Evolutionary conservation across 2,797 vertebrate species (phyloP).

Genomic region (Myotis planiceps): DNA sequence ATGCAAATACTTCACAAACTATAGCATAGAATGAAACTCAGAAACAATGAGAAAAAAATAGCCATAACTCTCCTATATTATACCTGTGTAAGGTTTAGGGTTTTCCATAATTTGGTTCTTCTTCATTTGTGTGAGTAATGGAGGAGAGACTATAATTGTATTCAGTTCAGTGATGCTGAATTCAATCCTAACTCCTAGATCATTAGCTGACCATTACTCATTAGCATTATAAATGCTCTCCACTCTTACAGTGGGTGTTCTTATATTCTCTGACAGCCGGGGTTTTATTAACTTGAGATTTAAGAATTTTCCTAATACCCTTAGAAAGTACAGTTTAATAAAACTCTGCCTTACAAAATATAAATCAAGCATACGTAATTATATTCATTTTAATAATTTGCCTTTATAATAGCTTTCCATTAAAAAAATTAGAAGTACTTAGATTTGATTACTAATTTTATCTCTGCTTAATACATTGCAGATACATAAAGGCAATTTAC

Average conservation of each 20-base stretch:
- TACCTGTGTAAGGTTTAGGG: background rate
- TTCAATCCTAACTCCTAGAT: slow-evolving; percentile 33
- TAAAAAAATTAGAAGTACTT: slow-evolving; percentile 67
- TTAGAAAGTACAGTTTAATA: slow-evolving; percentile 69
- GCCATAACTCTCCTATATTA: background rate
- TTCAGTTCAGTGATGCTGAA: slow-evolving; percentile 35
- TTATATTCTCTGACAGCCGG: background rate
- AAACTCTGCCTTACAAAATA: slow-evolving; percentile 29
- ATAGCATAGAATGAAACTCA: background rate
- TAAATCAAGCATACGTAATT: slow-evolving; percentile 72
- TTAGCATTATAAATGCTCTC: slow-evolving; percentile 31
- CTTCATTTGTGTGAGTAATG: slow-evolving; percentile 67
- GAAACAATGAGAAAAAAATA: background rate
- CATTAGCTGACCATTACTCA: slow-evolving; percentile 55
- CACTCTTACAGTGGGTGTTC: background rate
- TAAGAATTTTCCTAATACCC: slow-evolving; percentile 44
- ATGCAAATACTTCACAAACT: background rate
- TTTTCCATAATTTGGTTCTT: slow-evolving; percentile 49
- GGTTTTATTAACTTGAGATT: slow-evolving; percentile 38
- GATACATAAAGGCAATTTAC: slow-evolving; percentile 48
- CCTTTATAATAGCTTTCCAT: slow-evolving; percentile 56
- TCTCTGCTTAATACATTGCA: background rate
- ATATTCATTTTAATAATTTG: slow-evolving; percentile 70
- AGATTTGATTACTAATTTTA: slow-evolving; percentile 57
- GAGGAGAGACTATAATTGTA: slow-evolving; percentile 21